Conservation (phyloP, 1,140 invertebrate genomes). For the Ylistrum balloti region DNA sequence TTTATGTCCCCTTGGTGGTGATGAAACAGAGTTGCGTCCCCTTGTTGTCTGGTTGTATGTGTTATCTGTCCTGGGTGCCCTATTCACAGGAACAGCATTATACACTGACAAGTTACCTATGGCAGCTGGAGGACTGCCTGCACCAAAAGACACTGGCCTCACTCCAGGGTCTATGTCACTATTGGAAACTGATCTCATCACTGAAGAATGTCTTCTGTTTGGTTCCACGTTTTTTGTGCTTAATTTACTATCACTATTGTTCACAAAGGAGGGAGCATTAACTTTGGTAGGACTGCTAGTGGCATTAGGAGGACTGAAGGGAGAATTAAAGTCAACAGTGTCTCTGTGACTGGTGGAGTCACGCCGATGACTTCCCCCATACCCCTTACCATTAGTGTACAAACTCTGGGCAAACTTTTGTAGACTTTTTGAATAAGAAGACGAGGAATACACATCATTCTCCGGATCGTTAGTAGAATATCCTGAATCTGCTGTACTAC, state of each 20-base stretch:
- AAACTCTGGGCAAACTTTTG: slow-evolving; percentile 59
- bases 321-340: neutral
- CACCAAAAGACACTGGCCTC: slow-evolving; percentile 4
- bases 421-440: slow-evolving; percentile 58
- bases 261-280: neutral
- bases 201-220: slow-evolving; percentile 26
- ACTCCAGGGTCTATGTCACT: slow-evolving; percentile 13
- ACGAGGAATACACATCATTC: slow-evolving; percentile 58
- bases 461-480: slow-evolving; percentile 61
- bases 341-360: neutral
- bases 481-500: slow-evolving; percentile 61
- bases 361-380: neutral
- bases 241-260: slow-evolving; percentile 13
- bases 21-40: neutral
- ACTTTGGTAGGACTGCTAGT: slow-evolving; percentile 1
- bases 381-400: slow-evolving; percentile 44
- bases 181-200: slow-evolving; percentile 18
- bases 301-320: neutral
- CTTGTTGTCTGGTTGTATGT: neutral
- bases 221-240: neutral
- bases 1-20: slow-evolving; percentile 14
- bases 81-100: neutral
- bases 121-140: slow-evolving; percentile 6
- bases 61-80: slow-evolving; percentile 8
- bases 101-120: neutral